Evolutionary conservation across 2,113 vertebrate species (phyloP), one percentile per base, ranked within the genome.

Genomic region (Salminus brasiliensis): DNA sequence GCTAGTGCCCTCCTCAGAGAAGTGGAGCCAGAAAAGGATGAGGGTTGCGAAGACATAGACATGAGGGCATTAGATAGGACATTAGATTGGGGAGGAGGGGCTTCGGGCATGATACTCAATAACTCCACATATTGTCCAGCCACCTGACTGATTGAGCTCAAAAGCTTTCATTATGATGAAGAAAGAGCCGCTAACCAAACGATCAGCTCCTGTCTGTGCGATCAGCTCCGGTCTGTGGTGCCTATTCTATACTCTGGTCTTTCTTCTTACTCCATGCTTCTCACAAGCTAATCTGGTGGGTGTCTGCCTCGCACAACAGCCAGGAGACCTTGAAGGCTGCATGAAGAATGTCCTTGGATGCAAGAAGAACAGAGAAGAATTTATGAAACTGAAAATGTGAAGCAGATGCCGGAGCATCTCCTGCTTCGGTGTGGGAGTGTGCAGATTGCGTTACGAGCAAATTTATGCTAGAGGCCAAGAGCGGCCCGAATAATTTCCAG

Each of bases 401-500:
- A 49, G 47, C 18, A 49, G 16, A 21, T 5, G 18, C 21, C 21
- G 18, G 52, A 1, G 52, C 52, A 55, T n/a, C 52, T 55, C 52
- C 23, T 18, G 52, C 23, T 55, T 25, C 2, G 25, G 52, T 55
- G n/a, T 8, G 11, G 21, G 10, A 25, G 52, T 25, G 52, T 8
- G 11, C 52, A 47, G 49, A 30, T 27, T 59, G 29, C 49, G 52
- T 55, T 55, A 55, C 23, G n/a, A 25, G 52, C 52, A 55, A n/a
- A 55, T 55, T 39, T 27, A 49, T 77, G 63, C 41, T 52, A 32
- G n/a, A 72, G 41, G 76, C 65, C 62, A 21, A 72, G 39, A 71
- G 34, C 47, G 41, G 60, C 34, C 41, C 66, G 41, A 72, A 81
- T n/a, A 77, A 55, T 69, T 76, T 55, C 41, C 69, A 8, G 47